These are phyloP conservation scores for Drosophila buzzatii DNA, from an alignment of 2,888 invertebrate species.

Conservation along the genomic window DNA sequence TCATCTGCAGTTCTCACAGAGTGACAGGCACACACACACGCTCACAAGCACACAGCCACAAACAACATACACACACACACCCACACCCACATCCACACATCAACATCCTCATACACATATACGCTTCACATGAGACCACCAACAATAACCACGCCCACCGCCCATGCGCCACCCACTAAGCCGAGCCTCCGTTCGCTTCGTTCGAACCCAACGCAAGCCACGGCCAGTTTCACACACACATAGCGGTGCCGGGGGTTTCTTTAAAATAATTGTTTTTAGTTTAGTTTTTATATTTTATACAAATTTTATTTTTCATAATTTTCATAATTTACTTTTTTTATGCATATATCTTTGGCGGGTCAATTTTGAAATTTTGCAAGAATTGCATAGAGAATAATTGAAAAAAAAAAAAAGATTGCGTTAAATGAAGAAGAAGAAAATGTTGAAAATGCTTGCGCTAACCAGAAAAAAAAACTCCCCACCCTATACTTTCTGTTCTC, in stretches of 20 bases:
- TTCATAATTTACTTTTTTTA: constrained; percentile 15
- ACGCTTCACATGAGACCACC: constrained; percentile 39
- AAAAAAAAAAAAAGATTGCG: constrained; percentile 28
- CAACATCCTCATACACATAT: constrained; percentile 32
- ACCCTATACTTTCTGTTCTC: constrained; percentile 59
- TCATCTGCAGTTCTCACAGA: constrained; percentile 16
- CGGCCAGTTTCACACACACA: constrained; percentile 79
- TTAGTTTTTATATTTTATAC: constrained; percentile 17
- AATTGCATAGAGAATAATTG: constrained; percentile 9
- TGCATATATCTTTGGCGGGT: constrained; percentile 28
- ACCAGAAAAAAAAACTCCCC: constrained; percentile 41
- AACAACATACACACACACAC: constrained; percentile 20
- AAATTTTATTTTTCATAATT: constrained; percentile 21
- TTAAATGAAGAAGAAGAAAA: background rate
- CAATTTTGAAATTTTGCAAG: constrained; percentile 32
- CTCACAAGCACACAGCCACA: constrained; percentile 16
- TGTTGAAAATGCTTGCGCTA: constrained; percentile 44
- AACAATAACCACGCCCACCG: constrained; percentile 63
- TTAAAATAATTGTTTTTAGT: constrained; percentile 20
- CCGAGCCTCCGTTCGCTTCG: constrained; percentile 79
- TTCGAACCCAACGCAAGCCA: constrained; percentile 76
- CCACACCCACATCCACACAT: constrained; percentile 31
- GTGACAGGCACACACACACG: constrained; percentile 31
- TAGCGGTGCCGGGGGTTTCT: constrained; percentile 65
- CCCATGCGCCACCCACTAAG: constrained; percentile 71